Evolutionary conservation across 2,888 invertebrate species (phyloP), one percentile per base, ranked within the genome.

Genomic region (Nemapogon koenigi): DNA sequence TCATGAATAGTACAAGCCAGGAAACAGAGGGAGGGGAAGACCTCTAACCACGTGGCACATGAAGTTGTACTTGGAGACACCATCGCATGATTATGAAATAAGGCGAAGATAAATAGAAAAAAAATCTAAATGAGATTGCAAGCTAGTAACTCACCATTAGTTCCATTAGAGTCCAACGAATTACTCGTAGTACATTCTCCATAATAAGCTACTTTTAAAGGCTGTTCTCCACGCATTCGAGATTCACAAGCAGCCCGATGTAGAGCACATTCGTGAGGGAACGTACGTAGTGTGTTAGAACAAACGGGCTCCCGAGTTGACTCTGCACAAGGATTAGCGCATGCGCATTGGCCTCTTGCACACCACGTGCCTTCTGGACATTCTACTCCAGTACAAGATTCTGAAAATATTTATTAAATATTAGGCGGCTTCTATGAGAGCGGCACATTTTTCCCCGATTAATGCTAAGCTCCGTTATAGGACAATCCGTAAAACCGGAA

Each of bases 321-420:
- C 38, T 80, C 83, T 1, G 83, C 82, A 69, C 95, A 95, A 45
- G 85, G 82, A 37, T 86, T 84, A 1, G 90, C 89, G 62, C 94
- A 95, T 7, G 91, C 84, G 69, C 94, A 95, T 29, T 83, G 79
- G 2, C 94, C 94, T 26, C 89, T 88, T 45, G 90, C 87, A 62
- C 94, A 95, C 55, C 86, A 85, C 25, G 89, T 90, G 10, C 91
- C 92, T 52, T 83, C 82, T 47, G 89, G 87, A 62, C 94, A 94
- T 53, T 85, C 81, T 29, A 92, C 84, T 48, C 83, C 85, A 46
- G 83, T 80, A 64, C 94, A 94, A 42, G 89, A 82, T 69, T 91
- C 94, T 89, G 66, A 42, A 59, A 58, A 46, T 37, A 45, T 28
- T n/a, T n/a, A 28, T 6, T n/a, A n/a, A n/a, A n/a, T n/a, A n/a